These are phyloP conservation scores for Sminthurides bifidus DNA, from an alignment of 1,140 invertebrate genomes.

Conservation along the genomic window DNA sequence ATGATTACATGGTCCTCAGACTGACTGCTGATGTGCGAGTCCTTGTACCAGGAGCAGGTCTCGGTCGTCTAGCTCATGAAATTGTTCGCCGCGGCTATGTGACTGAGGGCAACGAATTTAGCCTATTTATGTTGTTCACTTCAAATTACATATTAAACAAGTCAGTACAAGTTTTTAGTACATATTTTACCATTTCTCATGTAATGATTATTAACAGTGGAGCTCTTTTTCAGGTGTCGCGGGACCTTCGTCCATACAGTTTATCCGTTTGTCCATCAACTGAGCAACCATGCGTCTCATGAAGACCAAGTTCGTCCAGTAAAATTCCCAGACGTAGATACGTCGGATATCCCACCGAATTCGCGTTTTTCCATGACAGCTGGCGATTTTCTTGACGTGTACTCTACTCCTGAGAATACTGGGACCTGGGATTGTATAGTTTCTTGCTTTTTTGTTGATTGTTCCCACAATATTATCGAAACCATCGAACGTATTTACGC, in stretches of 20 bases:
- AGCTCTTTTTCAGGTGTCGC: conserved; percentile 42
- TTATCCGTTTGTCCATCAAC: conserved; percentile 90
- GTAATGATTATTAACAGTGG: conserved; percentile 2
- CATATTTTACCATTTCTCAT: conserved; percentile 1
- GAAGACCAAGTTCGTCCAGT: conserved; percentile 66
- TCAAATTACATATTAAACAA: conserved; percentile 92
- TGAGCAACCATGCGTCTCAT: conserved; percentile 70
- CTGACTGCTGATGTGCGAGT: conserved; percentile 21
- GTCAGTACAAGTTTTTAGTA: conserved; percentile 38
- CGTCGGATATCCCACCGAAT: conserved; percentile 48
- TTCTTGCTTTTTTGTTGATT: conserved; percentile 97
- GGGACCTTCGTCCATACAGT: conserved; percentile 49
- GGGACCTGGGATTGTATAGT: conserved; percentile 75
- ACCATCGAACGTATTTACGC: conserved; percentile 90
- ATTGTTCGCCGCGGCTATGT: conserved; percentile 74
- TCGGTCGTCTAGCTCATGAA: conserved; percentile 87
- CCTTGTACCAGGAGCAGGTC: conserved; percentile 62
- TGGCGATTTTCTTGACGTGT: conserved; percentile 56
- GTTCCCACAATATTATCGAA: conserved; percentile 86
- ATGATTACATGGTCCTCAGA: not conserved
- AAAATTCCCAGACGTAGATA: conserved; percentile 82
- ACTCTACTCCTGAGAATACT: conserved; percentile 50
- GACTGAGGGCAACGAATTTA: conserved; percentile 93
- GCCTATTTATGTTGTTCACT: conserved; percentile 91
- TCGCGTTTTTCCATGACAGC: conserved; percentile 88